Conservation (phyloP, 2,888 invertebrate species). For the Drosophila paramelanica region DNA sequence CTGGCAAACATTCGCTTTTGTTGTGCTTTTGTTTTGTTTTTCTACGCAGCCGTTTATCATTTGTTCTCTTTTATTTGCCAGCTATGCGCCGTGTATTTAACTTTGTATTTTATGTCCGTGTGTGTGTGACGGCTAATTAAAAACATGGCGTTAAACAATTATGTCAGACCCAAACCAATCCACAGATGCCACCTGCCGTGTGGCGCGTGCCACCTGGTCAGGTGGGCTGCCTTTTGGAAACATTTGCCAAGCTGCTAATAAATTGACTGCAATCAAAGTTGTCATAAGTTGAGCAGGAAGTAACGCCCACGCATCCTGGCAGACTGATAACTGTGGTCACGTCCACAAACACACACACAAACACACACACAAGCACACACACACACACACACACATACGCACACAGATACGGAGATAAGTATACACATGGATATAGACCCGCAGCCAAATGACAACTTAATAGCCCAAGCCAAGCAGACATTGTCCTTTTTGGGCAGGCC, state of each 20-base stretch:
- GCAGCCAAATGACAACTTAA: conserved; percentile 78
- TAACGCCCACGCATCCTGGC: conserved; percentile 29
- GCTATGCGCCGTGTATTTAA: conserved; percentile 28
- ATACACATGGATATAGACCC: conserved; percentile 35
- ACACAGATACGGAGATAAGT: conserved; percentile 32
- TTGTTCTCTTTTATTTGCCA: conserved; percentile 38
- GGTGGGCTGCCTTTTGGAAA: conserved; percentile 25
- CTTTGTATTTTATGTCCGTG: conserved; percentile 50
- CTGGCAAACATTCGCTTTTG: conserved; percentile 57
- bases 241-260: conserved; percentile 65
- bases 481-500: conserved; percentile 57
- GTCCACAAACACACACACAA: conserved; percentile 34
- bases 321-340: conserved; percentile 67
- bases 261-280: conserved; percentile 78
- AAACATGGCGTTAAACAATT: conserved; percentile 76
- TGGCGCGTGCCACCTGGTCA: conserved; percentile 38
- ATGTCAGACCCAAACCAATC: conserved; percentile 50
- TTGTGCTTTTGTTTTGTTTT: conserved; percentile 3
- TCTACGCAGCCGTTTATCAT: conserved; percentile 45
- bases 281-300: conserved; percentile 67
- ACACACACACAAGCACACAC: conserved; percentile 24
- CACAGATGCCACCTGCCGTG: conserved; percentile 17
- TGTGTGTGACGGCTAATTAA: conserved; percentile 73
- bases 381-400: too few species aligned
- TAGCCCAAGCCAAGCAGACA: conserved; percentile 68